Percentiles rank a stretch among this genome's conserved stretches.
phyloP scores from a whole-genome alignment of 2,113 vertebrate species.

The Seriola dumerili region DNA sequence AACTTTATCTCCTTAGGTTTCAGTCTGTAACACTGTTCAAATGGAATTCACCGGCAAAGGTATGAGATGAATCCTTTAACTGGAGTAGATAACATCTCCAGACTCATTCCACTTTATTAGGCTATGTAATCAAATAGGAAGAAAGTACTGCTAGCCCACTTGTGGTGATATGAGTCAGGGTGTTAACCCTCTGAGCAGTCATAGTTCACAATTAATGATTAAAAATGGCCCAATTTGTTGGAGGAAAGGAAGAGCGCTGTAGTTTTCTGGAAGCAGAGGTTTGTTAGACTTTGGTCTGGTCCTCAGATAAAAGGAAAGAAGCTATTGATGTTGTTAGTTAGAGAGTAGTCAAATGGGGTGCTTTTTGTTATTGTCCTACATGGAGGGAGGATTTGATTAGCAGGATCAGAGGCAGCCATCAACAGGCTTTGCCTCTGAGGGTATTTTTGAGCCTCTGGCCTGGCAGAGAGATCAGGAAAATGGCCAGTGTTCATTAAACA shows the following conservation, averaged over 20 bases:
- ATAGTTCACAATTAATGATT: constrained; percentile 40
- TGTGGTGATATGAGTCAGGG: constrained; percentile 29
- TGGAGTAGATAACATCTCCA: constrained; percentile 67
- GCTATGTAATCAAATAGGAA: constrained; percentile 65
- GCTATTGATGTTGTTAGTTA: constrained; percentile 39
- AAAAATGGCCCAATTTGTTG: constrained; percentile 55
- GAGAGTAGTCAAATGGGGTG: constrained; percentile 23
- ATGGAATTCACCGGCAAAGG: constrained; percentile 53
- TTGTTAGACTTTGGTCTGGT: constrained; percentile 49
- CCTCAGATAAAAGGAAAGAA: constrained; percentile 41
- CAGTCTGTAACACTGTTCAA: constrained; percentile 41
- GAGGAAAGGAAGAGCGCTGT: constrained; percentile 29
- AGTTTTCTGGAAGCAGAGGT: constrained; percentile 36
- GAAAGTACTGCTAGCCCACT: constrained; percentile 33
- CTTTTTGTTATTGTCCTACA: constrained; percentile 48
- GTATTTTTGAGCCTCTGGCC: constrained; percentile 66
- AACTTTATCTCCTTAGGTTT: constrained; percentile 55
- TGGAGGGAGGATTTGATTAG: constrained; percentile 57
- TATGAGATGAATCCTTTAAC: constrained; percentile 50
- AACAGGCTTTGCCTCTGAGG: constrained; percentile 52
- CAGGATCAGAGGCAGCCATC: constrained; percentile 68
- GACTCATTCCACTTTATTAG: constrained; percentile 70
- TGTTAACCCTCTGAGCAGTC: constrained; percentile 29
- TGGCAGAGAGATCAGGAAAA: constrained; percentile 69
- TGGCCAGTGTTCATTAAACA: constrained; percentile 67